Evolutionary conservation across 2,888 invertebrate species (phyloP), one percentile per base, ranked within the genome.

Genomic region (Diarsia mendica): DNA sequence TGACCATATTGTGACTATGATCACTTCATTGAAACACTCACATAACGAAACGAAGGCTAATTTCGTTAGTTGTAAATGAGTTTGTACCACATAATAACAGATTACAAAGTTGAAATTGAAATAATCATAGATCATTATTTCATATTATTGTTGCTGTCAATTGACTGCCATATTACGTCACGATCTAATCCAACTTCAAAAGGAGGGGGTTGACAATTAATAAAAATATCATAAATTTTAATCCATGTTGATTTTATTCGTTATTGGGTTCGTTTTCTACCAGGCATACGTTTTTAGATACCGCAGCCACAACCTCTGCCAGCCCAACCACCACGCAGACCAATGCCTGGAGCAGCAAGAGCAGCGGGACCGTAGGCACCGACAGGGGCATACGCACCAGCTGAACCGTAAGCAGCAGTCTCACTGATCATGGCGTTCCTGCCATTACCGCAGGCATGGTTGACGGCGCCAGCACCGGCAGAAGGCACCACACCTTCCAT

Each of bases 391-490:
- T n/a, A 72, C 20, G 72, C 72, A 51, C 33, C 67, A 55, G 13
- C 67, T 20, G 55, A 23, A 55, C 55, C 55, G 23, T 55, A 58
- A 77, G 13, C 69, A 69, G 77, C 6, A 39, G 65, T 51, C 74
- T 60, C 89, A 71, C 84, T 85, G 77, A 75, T 72, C 69, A 89
- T 89, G 55, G 88, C 87, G 20, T 86, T 70, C 8, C 80, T 79
- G 8, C 89, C 91, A 61, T 86, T 84, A 46, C 93, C 93, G 63
- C 93, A 93, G 10, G 91, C 90, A 74, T 94, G 91, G 0, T 89
- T 82, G 18, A 93, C 89, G 3, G 84, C 84, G 13, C 91, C 92
- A 61, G 87, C 77, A 18, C 94, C 93, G 68, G 85, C 87, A 74
- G 93, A 92, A 49, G 89, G 89, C 20, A 93, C 89, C 46, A 78